These are phyloP conservation scores for Conus betulinus DNA, from an alignment of 1,140 invertebrate genomes.

Conservation along the genomic window DNA sequence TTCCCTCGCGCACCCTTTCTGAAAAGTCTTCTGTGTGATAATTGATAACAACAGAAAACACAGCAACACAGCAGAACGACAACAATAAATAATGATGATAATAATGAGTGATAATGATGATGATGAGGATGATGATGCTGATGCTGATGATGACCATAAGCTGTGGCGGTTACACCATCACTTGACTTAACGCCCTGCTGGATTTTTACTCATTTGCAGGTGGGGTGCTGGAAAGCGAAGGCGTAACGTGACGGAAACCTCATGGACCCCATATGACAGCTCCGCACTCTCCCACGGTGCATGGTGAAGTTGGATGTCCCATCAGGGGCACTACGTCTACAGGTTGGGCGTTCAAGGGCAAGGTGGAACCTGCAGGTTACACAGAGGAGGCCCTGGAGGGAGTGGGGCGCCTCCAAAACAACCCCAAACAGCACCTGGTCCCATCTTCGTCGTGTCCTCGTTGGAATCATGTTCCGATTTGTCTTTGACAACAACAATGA, in stretches of 20 bases:
- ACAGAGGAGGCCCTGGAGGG: constrained; percentile 81
- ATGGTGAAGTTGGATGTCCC: constrained; percentile 90
- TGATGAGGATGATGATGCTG: too few relatives aligned
- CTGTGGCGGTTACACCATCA: too few relatives aligned
- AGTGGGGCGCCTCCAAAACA: too few relatives aligned
- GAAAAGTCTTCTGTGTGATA: background rate
- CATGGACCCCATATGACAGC: constrained; percentile 90
- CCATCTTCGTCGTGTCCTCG: constrained; percentile 80
- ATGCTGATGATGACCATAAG: too few relatives aligned
- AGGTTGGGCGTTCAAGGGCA: constrained; percentile 89
- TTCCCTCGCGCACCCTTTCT: background rate
- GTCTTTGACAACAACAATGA: too few relatives aligned
- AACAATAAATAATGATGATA: too few relatives aligned
- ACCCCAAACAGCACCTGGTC: constrained; percentile 89
- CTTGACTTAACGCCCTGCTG: too few relatives aligned
- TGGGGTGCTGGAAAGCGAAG: constrained; percentile 82
- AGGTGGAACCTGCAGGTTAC: constrained; percentile 89
- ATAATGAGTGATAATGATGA: too few relatives aligned
- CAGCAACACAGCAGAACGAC: too few relatives aligned
- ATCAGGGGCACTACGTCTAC: constrained; percentile 83
- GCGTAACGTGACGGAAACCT: constrained; percentile 89
- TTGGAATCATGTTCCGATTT: too few relatives aligned
- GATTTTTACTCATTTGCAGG: constrained; percentile 51
- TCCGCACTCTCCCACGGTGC: constrained; percentile 90
- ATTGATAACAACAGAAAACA: too few relatives aligned